Conservation (phyloP, 1,140 invertebrate species). For the Hyles euphorbiae region DNA sequence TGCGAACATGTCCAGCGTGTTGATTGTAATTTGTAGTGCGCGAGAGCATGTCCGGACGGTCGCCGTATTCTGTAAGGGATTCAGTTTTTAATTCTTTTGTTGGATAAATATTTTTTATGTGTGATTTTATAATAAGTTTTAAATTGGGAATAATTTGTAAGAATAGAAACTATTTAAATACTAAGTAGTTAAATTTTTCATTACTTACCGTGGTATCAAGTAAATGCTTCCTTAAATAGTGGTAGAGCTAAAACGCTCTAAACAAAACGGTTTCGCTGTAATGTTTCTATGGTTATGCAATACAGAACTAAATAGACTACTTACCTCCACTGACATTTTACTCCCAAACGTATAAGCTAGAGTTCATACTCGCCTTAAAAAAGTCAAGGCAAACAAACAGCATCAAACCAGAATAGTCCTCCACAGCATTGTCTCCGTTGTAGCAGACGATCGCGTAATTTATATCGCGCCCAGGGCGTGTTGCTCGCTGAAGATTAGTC, state of each 20-base stretch:
- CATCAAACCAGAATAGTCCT: constrained; percentile 22
- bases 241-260: too few species aligned
- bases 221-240: too few species aligned
- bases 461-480: constrained; percentile 37
- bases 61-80: constrained; percentile 32
- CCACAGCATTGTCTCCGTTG: constrained; percentile 34
- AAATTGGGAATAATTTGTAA: neutral
- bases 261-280: too few species aligned
- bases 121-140: neutral
- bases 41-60: constrained; percentile 40
- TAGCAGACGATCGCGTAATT: constrained; percentile 41
- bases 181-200: too few species aligned
- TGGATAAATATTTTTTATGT: neutral
- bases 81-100: constrained; percentile 1
- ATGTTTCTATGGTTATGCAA: too few species aligned
- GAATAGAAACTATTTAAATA: neutral
- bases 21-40: constrained; percentile 74
- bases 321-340: too few species aligned
- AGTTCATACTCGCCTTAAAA: too few species aligned
- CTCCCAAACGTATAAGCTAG: too few species aligned
- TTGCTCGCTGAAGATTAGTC: constrained; percentile 39
- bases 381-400: neutral
- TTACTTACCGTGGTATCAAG: too few species aligned
- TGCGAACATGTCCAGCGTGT: constrained; percentile 60
- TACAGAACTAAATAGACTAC: too few species aligned